Conservation (phyloP, 2,888 invertebrate genomes). For the Melipona beecheii region DNA sequence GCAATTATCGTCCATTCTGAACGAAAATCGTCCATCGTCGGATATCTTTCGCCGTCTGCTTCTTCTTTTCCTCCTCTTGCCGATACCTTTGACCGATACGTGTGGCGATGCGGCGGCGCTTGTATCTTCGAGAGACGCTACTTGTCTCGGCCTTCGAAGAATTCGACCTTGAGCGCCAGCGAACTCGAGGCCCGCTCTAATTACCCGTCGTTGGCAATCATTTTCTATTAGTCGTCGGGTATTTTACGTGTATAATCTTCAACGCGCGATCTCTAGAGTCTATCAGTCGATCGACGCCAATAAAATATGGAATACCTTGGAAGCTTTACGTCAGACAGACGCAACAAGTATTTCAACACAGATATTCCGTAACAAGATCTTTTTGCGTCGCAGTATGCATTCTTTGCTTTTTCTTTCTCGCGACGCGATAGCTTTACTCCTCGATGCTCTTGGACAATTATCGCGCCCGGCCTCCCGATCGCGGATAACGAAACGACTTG, state of each 20-base stretch:
- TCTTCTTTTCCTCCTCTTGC: not conserved
- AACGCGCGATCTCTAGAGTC: too few relatives aligned
- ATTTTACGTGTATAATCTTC: too few relatives aligned
- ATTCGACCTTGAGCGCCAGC: slow-evolving; percentile 64
- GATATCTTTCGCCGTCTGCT: slow-evolving; percentile 23
- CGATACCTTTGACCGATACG: not conserved
- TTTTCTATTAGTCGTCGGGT: not conserved
- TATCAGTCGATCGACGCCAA: too few relatives aligned
- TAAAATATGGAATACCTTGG: too few relatives aligned
- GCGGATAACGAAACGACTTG: slow-evolving; percentile 1
- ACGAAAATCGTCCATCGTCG: slow-evolving; percentile 38
- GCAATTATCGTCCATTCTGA: slow-evolving; percentile 70
- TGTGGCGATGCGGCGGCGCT: slow-evolving; percentile 3
- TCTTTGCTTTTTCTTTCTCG: not conserved
- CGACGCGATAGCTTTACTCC: not conserved
- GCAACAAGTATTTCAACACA: not conserved
- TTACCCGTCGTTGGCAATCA: not conserved
- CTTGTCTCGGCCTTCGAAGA: slow-evolving; percentile 57
- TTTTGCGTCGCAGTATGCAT: not conserved
- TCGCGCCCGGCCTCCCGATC: not conserved
- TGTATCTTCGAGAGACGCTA: slow-evolving; percentile 46
- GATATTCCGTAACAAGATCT: not conserved
- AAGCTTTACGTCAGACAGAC: too few relatives aligned
- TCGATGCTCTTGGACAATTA: too few relatives aligned
- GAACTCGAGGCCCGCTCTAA: slow-evolving; percentile 15